These are phyloP conservation scores for Cotesia congregata DNA, from an alignment of 2,888 invertebrate species.

Conservation along the genomic window DNA sequence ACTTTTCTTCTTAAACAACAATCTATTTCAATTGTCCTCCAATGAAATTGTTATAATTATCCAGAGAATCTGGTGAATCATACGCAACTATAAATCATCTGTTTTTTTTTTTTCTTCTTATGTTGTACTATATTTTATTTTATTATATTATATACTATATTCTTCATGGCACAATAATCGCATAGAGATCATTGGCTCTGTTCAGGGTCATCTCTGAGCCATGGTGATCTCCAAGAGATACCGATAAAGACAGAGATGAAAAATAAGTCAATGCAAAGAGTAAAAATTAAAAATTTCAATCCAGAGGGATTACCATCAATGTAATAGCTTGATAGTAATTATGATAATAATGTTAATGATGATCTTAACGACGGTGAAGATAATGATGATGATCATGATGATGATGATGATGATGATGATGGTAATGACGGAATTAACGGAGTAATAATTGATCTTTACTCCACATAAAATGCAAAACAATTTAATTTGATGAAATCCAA, in stretches of 20 bases:
- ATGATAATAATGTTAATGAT: neutral
- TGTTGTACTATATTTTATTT: neutral
- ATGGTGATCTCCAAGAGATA: slow-evolving; percentile 17
- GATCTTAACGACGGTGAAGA: neutral
- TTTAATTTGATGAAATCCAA: slow-evolving; percentile 14
- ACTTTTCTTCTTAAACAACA: neutral
- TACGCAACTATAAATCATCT: slow-evolving; percentile 30
- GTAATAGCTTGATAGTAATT: neutral
- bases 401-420: neutral
- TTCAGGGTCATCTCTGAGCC: slow-evolving; percentile 34
- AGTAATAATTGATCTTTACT: neutral
- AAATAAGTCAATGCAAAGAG: slow-evolving; percentile 1
- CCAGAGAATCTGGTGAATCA: slow-evolving; percentile 23
- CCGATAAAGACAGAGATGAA: slow-evolving; percentile 1
- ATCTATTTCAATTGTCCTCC: neutral
- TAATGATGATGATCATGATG: neutral
- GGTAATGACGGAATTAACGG: neutral
- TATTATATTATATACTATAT: neutral
- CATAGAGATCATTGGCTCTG: slow-evolving; percentile 38
- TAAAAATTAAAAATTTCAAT: neutral
- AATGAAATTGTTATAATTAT: slow-evolving; percentile 18
- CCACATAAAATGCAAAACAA: neutral
- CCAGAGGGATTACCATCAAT: neutral
- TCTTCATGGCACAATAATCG: slow-evolving; percentile 21
- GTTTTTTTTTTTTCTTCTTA: neutral